phyloP scores from a whole-genome alignment of 1,140 invertebrate genomes.

The Mamestra configurata region DNA sequence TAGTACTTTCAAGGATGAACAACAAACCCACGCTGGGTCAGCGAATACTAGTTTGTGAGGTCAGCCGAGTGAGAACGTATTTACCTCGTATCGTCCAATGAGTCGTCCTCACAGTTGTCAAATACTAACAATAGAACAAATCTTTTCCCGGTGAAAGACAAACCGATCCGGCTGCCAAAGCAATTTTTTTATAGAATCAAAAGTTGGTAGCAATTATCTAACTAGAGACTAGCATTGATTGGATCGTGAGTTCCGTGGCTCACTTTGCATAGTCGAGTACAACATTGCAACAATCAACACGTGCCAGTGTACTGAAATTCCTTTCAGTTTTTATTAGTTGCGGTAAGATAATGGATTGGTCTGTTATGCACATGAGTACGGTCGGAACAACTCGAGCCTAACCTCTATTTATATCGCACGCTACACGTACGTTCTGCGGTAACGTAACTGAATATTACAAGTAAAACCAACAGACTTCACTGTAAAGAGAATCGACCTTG shows the following conservation, averaged over 20 bases:
- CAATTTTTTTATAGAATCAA: conserved; percentile 51
- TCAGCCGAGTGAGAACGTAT: conserved; percentile 27
- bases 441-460: conserved; percentile 80
- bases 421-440: conserved; percentile 72
- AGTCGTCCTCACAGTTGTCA: conserved; percentile 37
- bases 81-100: conserved; percentile 29
- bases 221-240: conserved; percentile 17
- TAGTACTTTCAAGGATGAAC: neutral
- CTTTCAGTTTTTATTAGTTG: conserved; percentile 78
- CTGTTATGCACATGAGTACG: conserved; percentile 76
- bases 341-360: conserved; percentile 82
- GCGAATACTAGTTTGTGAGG: conserved; percentile 1
- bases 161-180: conserved; percentile 45
- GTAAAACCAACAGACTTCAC: conserved; percentile 72
- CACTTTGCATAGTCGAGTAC: neutral
- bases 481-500: conserved; percentile 70
- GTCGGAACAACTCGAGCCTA: conserved; percentile 73
- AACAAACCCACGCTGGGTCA: neutral
- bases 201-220: conserved; percentile 42
- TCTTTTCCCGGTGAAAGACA: conserved; percentile 47
- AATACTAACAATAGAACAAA: conserved; percentile 51
- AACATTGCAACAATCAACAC: conserved; percentile 14
- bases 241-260: neutral
- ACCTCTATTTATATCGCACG: conserved; percentile 80
- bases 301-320: conserved; percentile 61